Evolutionary conservation across 2,797 vertebrate species (phyloP), one percentile per base, ranked within the genome.

Genomic region (Acestrorhynchus altus): DNA sequence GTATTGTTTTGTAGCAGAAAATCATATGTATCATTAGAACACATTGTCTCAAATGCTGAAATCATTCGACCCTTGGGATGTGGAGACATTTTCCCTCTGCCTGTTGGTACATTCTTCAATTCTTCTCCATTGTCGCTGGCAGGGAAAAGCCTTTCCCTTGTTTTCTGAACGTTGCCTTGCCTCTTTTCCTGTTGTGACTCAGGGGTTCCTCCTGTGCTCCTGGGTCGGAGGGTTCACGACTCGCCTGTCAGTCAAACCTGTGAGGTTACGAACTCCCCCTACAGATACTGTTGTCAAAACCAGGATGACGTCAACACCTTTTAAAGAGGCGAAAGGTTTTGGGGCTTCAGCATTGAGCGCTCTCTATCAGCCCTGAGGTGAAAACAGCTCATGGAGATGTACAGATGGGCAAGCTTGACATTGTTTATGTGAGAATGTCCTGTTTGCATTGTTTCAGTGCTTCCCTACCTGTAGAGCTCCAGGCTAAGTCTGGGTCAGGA

Each of bases 161-260:
- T 74, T 83, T 80, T 80, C 70, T 10, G 59, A 77, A 74, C 49
- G 74, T 65, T 80, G 78, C 66, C 74, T 69, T 83, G 81, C 54
- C 78, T 74, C 70, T 42, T 74, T 83, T 83, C 82, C 82, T 83
- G 82, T 83, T 83, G 78, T 83, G 79, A 78, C 75, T 69, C 47
- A 78, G 35, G 59, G 78, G 65, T 71, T 80, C 59, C 78, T 77
- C 42, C 76, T 28, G 11, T 20, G 28, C 26, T 20, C 59, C 39
- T 11, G 2, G 81, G 77, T 79, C 77, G 44, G 13, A 64, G 68
- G 64, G 81, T 81, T 83, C 57, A 2, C 28, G 26, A 35, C 52
- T 42, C n/a, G 46, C 24, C 60, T 64, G 67, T 76, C 74, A 65
- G 44, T 76, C 69, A 66, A 44, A 31, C 4, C 42, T 18, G 8